A percentile compares a stretch with the other conserved stretches of the same genome.
phyloP scores from a whole-genome alignment of 2,113 vertebrate species.

The Microtus oregoni region DNA sequence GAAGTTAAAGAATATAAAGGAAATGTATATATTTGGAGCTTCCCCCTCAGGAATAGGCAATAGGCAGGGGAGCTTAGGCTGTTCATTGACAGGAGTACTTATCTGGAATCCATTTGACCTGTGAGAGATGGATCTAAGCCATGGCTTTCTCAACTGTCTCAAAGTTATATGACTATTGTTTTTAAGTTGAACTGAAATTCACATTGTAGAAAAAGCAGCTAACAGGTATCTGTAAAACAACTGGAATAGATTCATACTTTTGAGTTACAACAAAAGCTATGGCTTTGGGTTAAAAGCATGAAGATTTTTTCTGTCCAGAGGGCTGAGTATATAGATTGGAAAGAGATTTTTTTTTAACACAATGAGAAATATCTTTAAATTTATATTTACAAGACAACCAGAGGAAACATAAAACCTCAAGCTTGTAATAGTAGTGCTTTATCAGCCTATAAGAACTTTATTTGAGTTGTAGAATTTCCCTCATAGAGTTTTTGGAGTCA shows the following conservation, averaged over 20 bases:
- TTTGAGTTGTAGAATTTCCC: no score
- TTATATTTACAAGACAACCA: not conserved
- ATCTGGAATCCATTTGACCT: not conserved
- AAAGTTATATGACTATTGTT: not conserved
- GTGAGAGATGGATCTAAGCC: not conserved
- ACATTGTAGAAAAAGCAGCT: not conserved
- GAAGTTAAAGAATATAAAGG: not conserved
- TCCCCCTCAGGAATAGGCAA: not conserved
- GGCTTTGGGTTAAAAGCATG: not conserved
- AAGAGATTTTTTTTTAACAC: not conserved
- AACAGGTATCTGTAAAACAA: not conserved
- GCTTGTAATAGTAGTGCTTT: not conserved
- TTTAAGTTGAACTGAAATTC: not conserved
- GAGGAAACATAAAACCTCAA: not conserved
- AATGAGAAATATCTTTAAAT: not conserved
- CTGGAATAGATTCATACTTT: not conserved
- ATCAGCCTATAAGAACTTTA: not conserved
- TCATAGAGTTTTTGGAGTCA: no score
- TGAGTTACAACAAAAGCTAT: not conserved
- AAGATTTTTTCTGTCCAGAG: not conserved
- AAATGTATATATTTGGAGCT: not conserved
- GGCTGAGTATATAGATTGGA: not conserved
- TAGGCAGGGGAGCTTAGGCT: not conserved
- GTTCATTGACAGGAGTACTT: not conserved
- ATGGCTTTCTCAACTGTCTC: not conserved